Conservation (phyloP, 2,113 vertebrate species). For the Trinectes maculatus region DNA sequence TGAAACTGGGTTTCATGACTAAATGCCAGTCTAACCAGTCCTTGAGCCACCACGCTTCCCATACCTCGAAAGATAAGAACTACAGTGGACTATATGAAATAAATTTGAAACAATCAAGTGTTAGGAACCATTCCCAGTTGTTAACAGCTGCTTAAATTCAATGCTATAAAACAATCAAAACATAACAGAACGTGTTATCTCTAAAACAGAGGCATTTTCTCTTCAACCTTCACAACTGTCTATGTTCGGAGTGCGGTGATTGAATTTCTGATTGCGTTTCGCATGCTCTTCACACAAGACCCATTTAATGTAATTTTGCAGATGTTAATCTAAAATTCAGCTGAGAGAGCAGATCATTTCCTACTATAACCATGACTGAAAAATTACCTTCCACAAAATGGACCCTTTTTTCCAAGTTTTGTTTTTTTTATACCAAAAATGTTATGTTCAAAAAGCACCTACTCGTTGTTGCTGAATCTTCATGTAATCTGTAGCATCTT, state of each 20-base stretch:
- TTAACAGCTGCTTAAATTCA: background rate
- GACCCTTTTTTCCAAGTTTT: no score
- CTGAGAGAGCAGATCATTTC: background rate
- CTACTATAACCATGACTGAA: background rate
- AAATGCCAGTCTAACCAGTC: background rate
- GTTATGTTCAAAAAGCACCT: no score
- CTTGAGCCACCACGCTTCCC: background rate
- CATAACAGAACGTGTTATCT: background rate
- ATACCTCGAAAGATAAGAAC: background rate
- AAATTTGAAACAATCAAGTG: background rate
- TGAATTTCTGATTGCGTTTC: background rate
- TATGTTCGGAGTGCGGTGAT: background rate
- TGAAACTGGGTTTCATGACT: slow-evolving; percentile 1
- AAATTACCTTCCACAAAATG: background rate
- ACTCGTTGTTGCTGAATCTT: no score
- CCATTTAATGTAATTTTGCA: background rate
- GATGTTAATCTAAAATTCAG: background rate
- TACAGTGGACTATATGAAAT: no score
- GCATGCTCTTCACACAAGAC: background rate
- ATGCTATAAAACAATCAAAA: slow-evolving; percentile 4
- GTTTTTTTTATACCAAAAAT: no score
- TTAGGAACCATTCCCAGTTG: background rate
- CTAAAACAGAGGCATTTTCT: background rate
- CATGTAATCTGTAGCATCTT: background rate
- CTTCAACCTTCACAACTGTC: background rate